A percentile compares a stretch with the other conserved stretches of the same genome.
phyloP scores from a whole-genome alignment of 2,888 invertebrate genomes.

The Amblyjoppa proteus region DNA sequence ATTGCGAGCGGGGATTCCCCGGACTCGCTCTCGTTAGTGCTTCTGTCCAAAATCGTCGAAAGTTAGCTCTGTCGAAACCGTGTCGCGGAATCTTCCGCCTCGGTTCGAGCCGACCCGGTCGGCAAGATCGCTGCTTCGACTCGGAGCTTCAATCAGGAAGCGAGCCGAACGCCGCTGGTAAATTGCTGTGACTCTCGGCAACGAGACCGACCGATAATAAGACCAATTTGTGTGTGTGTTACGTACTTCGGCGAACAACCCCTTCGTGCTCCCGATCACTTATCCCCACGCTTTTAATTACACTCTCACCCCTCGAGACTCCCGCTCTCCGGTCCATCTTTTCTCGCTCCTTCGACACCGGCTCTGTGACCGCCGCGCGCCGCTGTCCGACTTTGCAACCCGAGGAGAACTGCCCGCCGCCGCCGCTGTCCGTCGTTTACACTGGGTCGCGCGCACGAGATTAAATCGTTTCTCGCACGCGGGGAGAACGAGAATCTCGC shows the following conservation, averaged over 20 bases:
- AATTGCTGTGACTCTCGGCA: not conserved
- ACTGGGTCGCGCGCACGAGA: constrained; percentile 67
- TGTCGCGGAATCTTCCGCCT: too few relatives aligned
- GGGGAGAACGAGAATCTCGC: constrained; percentile 27
- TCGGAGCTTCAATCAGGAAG: too few relatives aligned
- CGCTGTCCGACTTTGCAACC: constrained; percentile 62
- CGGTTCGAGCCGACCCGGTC: too few relatives aligned
- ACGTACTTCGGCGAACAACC: not conserved
- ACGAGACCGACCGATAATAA: not conserved
- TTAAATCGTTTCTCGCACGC: constrained; percentile 72
- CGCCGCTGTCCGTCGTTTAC: constrained; percentile 65
- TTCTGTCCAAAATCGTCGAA: constrained; percentile 37
- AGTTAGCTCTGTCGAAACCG: not conserved
- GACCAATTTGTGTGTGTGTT: not conserved
- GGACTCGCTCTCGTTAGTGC: constrained; percentile 58
- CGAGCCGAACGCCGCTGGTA: too few relatives aligned
- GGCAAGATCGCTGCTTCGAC: too few relatives aligned
- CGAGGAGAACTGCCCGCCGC: constrained; percentile 36
- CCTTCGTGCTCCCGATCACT: constrained; percentile 24
- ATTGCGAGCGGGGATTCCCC: constrained; percentile 44
- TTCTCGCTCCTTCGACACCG: constrained; percentile 23
- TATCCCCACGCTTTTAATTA: constrained; percentile 23
- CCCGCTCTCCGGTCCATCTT: constrained; percentile 16
- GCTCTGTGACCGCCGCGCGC: constrained; percentile 14
- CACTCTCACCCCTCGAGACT: not conserved